Evolutionary conservation across 2,113 vertebrate species (phyloP), one percentile per base, ranked within the genome.

Genomic region (Nibea coibor): DNA sequence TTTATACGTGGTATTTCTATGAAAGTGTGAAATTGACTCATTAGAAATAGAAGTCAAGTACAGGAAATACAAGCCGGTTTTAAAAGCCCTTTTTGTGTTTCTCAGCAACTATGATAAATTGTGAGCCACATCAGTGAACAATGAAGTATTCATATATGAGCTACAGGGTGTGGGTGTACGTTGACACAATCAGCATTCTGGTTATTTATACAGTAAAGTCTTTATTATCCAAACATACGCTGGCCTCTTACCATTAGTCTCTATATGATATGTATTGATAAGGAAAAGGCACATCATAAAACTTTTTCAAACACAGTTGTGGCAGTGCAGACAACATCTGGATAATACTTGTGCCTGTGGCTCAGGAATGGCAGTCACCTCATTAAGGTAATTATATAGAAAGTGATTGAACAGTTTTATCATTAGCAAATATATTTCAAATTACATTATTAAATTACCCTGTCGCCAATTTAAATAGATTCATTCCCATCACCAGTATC

Each of bases 291-390:
- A 90, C 88, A 67, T 87, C 39, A 82, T 81, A 62, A 76, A 89
- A 59, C 56, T 72, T 51, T 79, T 80, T 81, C 5, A 69, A 59
- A 78, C 39, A 85, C 59, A 80, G 71, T 66, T 62, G 56, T 87
- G 87, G 86, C 84, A 92, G 85, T 87, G 67, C 59, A 82, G 72
- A 79, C 50, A 64, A 83, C 73, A 78, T 48, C 65, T 76, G 65
- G 56, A 75, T 83, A 82, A 88, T 71, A 84, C 75, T 70, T 80
- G 59, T 78, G 79, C 71, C 80, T 64, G 51, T 88, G 91, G 89
- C 89, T 93, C 90, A 89, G 87, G 66, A 87, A 82, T 80, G 80
- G 90, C 91, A 93, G 81, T 88, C 56, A 80, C 61, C 71, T 81
- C 10, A 65, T 19, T 57, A 75, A 74, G 17, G 68, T 71, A 26